Conservation (phyloP, 64 coral and sea anemone species). For the Astreopora myriophthalma region DNA sequence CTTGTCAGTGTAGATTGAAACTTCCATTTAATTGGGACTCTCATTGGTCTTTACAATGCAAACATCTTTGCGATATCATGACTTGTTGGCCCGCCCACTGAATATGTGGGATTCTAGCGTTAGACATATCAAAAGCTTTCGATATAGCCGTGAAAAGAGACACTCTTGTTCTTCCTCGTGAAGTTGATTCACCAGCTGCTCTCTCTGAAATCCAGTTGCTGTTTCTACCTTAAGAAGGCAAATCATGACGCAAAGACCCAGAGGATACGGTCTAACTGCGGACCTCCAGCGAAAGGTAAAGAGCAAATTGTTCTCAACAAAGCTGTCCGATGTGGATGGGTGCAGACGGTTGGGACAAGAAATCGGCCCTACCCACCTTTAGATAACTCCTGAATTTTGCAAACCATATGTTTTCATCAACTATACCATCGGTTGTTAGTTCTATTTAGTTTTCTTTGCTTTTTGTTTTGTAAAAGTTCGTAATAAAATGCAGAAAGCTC, state of each 20-base stretch:
- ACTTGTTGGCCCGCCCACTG: neutral
- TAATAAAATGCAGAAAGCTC: no score
- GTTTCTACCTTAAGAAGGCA: neutral
- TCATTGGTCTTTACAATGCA: neutral
- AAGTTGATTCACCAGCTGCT: neutral
- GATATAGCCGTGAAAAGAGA: no score
- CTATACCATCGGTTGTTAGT: neutral
- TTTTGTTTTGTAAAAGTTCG: no score
- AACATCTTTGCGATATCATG: neutral
- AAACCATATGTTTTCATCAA: neutral
- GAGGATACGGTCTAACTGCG: neutral
- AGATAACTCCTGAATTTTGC: neutral
- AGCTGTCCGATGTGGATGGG: no score
- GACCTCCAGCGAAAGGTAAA: conserved; percentile 5
- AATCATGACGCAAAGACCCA: neutral
- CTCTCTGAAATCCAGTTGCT: neutral
- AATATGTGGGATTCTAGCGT: neutral
- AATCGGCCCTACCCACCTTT: neutral
- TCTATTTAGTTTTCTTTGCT: no score
- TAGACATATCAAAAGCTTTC: neutral
- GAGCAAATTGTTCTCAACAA: neutral
- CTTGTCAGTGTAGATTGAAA: neutral
- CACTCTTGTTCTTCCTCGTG: neutral
- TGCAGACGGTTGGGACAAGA: neutral
- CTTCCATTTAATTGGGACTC: neutral